Evolutionary conservation across 2,113 vertebrate species (phyloP).

Genomic region (Hemiprocne comata): DNA sequence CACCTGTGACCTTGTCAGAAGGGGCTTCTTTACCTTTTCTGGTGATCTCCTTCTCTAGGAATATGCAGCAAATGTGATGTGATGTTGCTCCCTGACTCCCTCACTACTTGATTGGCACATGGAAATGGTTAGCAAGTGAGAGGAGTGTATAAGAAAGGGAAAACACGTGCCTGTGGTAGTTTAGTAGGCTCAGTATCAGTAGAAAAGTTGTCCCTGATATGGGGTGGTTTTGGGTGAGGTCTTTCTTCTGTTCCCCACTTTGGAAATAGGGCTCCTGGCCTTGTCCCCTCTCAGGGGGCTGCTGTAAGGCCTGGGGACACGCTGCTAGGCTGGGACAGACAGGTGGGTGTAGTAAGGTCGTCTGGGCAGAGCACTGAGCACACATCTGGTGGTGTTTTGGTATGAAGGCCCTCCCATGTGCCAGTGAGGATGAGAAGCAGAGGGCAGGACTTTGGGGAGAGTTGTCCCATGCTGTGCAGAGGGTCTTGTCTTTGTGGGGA

Average conservation of each 20-base stretch:
- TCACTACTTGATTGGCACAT: neutral
- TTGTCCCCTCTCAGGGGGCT: neutral
- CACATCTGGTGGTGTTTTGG: neutral
- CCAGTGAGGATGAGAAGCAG: neutral
- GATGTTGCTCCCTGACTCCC: neutral
- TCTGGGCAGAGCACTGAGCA: neutral
- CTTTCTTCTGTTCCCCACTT: rapidly evolving
- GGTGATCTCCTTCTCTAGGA: neutral
- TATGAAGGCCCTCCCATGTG: neutral
- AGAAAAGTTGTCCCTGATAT: neutral
- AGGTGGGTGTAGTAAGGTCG: neutral
- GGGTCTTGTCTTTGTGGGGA: rapidly evolving
- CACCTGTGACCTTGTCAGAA: neutral
- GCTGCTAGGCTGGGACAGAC: neutral
- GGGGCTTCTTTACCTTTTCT: neutral
- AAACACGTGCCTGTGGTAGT: neutral
- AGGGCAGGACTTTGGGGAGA: neutral
- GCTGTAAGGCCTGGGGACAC: neutral
- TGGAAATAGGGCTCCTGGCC: neutral
- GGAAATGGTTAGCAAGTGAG: neutral
- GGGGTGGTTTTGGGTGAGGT: neutral
- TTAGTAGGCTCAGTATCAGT: neutral
- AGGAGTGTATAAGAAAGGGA: neutral
- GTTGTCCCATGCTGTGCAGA: rapidly evolving
- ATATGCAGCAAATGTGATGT: neutral